These are phyloP conservation scores for Orientallactaga bullata DNA, from an alignment of 2,113 vertebrate genomes.

Conservation along the genomic window DNA sequence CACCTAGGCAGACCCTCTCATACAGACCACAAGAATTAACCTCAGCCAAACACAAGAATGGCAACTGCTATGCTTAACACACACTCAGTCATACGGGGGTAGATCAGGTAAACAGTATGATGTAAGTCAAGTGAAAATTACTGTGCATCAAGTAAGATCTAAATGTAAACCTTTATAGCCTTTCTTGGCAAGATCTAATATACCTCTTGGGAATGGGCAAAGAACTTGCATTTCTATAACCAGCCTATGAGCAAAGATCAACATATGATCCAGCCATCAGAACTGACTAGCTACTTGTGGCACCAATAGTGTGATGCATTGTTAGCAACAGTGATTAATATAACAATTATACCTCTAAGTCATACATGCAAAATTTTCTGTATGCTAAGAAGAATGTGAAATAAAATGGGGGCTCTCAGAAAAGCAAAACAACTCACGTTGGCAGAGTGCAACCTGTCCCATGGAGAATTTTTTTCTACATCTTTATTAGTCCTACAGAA, in stretches of 20 bases:
- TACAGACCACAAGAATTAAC: neutral
- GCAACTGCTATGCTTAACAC: neutral
- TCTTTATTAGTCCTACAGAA: neutral
- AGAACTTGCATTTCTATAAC: neutral
- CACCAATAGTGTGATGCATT: neutral
- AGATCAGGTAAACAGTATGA: neutral
- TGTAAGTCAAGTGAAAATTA: neutral
- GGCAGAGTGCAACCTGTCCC: neutral
- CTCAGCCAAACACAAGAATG: neutral
- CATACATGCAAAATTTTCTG: neutral
- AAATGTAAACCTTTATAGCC: neutral
- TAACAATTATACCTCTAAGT: neutral
- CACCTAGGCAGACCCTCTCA: neutral
- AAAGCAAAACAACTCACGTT: neutral
- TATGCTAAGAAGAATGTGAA: neutral
- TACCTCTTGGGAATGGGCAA: neutral
- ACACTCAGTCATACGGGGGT: neutral
- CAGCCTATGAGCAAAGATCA: neutral
- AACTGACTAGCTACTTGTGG: neutral
- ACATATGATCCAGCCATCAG: neutral
- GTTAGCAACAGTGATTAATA: neutral
- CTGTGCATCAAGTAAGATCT: neutral
- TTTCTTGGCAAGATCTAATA: neutral
- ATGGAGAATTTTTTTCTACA: neutral
- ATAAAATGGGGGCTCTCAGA: conserved; percentile 20